Evolutionary conservation across 2,888 invertebrate species (phyloP).

Genomic region (Ectemnius cavifrons): DNA sequence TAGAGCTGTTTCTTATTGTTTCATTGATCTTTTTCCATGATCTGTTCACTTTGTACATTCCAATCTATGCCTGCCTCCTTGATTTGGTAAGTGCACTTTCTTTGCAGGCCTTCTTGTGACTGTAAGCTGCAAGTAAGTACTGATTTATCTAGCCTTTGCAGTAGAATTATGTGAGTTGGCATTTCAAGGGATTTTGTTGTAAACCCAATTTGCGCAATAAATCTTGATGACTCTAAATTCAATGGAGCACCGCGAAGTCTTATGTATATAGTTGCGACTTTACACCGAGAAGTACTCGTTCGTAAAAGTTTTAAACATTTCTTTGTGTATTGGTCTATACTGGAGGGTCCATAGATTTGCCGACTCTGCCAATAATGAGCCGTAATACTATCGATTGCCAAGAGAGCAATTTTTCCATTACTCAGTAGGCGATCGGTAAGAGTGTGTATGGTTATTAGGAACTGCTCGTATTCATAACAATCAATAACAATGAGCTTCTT

Average conservation of each 20-base stretch:
- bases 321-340: conserved; percentile 80
- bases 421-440: conserved; percentile 76
- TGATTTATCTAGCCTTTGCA: not conserved
- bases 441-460: conserved; percentile 71
- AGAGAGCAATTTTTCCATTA: conserved; percentile 76
- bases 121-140: not conserved
- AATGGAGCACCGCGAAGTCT: conserved; percentile 79
- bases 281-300: conserved; percentile 79
- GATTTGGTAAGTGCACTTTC: not conserved
- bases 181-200: conserved; percentile 15
- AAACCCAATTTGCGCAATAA: not conserved
- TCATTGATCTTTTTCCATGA: not conserved
- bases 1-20: not conserved
- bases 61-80: not conserved
- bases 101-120: not conserved
- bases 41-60: not conserved
- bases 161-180: not conserved
- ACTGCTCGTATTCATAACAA: conserved; percentile 76
- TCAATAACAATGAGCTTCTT: conserved; percentile 74
- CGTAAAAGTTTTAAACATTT: conserved; percentile 77
- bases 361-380: conserved; percentile 79
- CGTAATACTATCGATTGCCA: conserved; percentile 79
- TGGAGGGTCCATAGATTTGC: conserved; percentile 30
- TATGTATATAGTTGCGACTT: conserved; percentile 80
- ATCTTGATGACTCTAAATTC: not conserved